Evolutionary conservation across 53 echinoderm and acorn worm genomes (phyloP).

Genomic region (Holothuria scabra): DNA sequence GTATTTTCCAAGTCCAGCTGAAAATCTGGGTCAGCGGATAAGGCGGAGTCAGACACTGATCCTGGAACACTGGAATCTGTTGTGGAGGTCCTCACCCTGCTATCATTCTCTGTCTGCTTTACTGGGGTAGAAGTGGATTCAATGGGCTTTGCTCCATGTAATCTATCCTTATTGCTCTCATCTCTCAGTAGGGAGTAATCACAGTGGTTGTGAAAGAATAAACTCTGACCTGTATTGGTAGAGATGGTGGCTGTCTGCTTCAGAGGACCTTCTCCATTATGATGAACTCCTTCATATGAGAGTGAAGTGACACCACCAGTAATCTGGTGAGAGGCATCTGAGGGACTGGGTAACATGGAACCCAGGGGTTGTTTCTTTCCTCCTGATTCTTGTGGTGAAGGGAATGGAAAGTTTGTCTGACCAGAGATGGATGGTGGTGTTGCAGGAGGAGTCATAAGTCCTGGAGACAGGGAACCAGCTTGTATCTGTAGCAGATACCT

Average conservation of each 20-base stretch:
- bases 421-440: slow-evolving; percentile 56
- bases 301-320: no score
- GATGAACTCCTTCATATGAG: no score
- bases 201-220: slow-evolving; percentile 59
- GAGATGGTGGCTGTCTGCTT: slow-evolving; percentile 66
- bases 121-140: neutral
- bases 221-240: slow-evolving; percentile 88
- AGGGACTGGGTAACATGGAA: no score
- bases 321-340: neutral
- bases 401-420: slow-evolving; percentile 4
- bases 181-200: neutral
- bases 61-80: slow-evolving; percentile 18
- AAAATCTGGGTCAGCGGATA: slow-evolving; percentile 35
- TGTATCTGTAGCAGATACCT: slow-evolving; percentile 67
- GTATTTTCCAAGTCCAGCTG: slow-evolving; percentile 60
- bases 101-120: neutral
- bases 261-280: neutral
- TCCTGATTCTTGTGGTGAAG: neutral
- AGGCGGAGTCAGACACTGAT: slow-evolving; percentile 25
- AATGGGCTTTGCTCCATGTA: no score
- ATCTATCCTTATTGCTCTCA: neutral
- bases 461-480: slow-evolving; percentile 49
- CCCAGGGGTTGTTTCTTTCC: neutral
- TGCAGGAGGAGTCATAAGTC: slow-evolving; percentile 73
- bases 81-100: neutral